Evolutionary conservation across 2,797 vertebrate genomes (phyloP).

Genomic region (Spinibarbus caldwelli): DNA sequence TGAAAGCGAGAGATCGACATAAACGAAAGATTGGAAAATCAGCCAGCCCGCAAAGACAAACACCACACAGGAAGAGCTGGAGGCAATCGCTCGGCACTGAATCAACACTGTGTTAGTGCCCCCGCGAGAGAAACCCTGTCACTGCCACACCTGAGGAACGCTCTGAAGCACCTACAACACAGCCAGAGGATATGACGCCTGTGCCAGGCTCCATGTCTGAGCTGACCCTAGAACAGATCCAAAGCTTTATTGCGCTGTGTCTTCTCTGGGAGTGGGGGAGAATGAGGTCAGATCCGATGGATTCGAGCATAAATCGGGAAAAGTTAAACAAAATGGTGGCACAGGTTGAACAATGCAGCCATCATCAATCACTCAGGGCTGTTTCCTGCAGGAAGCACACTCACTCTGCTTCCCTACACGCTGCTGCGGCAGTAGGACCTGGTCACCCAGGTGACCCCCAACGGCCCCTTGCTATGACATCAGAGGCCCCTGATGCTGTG

Average conservation of each 20-base stretch:
- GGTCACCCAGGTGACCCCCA: conserved; percentile 40
- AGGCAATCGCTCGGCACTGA: conserved; percentile 80
- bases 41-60: conserved; percentile 82
- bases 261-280: conserved; percentile 55
- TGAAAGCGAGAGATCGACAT: conserved; percentile 82
- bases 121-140: conserved; percentile 76
- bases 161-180: conserved; percentile 65
- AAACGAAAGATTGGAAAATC: conserved; percentile 75
- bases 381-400: conserved; percentile 78
- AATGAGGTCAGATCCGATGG: conserved; percentile 14
- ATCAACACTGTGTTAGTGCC: conserved; percentile 78
- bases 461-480: conserved; percentile 50
- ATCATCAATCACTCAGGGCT: conserved; percentile 74
- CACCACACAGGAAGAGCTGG: conserved; percentile 86
- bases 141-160: conserved; percentile 84
- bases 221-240: conserved; percentile 47
- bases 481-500: conserved; percentile 52
- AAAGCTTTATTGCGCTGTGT: conserved; percentile 28
- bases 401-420: conserved; percentile 16
- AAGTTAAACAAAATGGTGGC: conserved; percentile 72
- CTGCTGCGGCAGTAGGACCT: conserved; percentile 12
- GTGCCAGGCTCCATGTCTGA: conserved; percentile 66
- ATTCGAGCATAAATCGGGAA: conserved; percentile 60
- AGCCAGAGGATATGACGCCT: conserved; percentile 72
- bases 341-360: conserved; percentile 76